Conservation (phyloP, 2,888 invertebrate genomes). For the Drosophila tripunctata region DNA sequence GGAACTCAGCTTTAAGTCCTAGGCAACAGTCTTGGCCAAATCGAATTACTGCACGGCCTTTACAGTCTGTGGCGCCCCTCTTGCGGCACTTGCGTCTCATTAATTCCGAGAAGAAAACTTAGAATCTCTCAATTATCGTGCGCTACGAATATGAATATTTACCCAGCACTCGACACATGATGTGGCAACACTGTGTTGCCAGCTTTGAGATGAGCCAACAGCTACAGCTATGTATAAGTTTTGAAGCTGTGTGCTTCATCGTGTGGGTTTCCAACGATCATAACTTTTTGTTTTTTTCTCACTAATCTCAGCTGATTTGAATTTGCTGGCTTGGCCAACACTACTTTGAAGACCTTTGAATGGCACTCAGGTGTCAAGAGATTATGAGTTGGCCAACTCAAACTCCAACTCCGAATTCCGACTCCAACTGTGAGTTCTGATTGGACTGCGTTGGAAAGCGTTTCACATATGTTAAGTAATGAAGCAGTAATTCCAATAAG, state of each 20-base stretch:
- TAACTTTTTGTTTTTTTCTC: slow-evolving; percentile 58
- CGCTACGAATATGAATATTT: slow-evolving; percentile 62
- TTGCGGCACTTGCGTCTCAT: slow-evolving; percentile 23
- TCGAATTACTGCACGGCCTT: slow-evolving; percentile 1
- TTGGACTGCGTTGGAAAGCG: slow-evolving; percentile 27
- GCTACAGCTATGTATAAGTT: neutral
- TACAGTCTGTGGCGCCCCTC: slow-evolving; percentile 28
- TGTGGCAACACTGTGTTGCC: slow-evolving; percentile 50
- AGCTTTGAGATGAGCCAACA: slow-evolving; percentile 5
- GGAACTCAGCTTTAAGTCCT: neutral
- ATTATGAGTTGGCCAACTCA: slow-evolving; percentile 64
- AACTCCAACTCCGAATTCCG: slow-evolving; percentile 1
- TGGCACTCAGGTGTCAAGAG: slow-evolving; percentile 76
- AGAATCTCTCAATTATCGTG: slow-evolving; percentile 77
- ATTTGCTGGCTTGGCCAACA: slow-evolving; percentile 44
- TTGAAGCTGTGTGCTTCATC: slow-evolving; percentile 25
- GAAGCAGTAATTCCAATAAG: slow-evolving; percentile 81
- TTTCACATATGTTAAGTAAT: slow-evolving; percentile 73
- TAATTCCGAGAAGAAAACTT: slow-evolving; percentile 52
- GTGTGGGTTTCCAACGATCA: slow-evolving; percentile 30
- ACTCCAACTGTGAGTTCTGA: slow-evolving; percentile 10
- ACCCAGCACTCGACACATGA: slow-evolving; percentile 73
- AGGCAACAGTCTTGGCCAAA: neutral
- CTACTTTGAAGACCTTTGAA: slow-evolving; percentile 56
- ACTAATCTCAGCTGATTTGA: slow-evolving; percentile 71